Conservation (phyloP, 2,888 invertebrate genomes). For the Druceiella hillmani region DNA sequence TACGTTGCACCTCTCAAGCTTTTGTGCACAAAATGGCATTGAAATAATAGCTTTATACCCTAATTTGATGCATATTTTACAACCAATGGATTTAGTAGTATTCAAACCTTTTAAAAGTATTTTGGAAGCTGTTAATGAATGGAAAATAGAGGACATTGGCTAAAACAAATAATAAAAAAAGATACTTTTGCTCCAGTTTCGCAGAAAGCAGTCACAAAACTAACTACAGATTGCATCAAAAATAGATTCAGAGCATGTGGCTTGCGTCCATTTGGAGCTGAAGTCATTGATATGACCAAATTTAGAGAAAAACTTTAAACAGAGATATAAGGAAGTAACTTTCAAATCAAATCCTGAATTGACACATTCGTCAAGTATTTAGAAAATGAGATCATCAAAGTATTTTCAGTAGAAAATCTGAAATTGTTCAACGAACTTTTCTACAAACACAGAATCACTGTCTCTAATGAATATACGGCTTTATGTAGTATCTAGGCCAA, state of each 20-base stretch:
- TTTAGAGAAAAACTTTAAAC: constrained; percentile 4
- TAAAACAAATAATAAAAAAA: constrained; percentile 10
- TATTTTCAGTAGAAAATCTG: constrained; percentile 16
- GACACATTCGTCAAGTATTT: constrained; percentile 17
- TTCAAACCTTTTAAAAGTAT: too few relatives aligned
- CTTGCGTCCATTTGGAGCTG: constrained; percentile 15
- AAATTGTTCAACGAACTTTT: constrained; percentile 15
- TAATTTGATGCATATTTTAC: too few relatives aligned
- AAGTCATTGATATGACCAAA: constrained; percentile 15
- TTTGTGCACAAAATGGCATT: too few relatives aligned
- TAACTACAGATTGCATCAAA: constrained; percentile 12
- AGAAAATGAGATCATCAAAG: constrained; percentile 16
- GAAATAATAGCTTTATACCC: too few relatives aligned
- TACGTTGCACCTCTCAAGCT: too few relatives aligned
- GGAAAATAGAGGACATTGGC: too few relatives aligned
- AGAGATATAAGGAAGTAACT: constrained; percentile 7
- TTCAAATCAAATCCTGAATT: constrained; percentile 7
- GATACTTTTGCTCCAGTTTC: constrained; percentile 13
- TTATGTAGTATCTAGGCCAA: constrained; percentile 16
- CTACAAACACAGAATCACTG: constrained; percentile 5
- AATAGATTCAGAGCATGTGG: constrained; percentile 18
- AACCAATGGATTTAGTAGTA: too few relatives aligned
- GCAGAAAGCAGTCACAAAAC: constrained; percentile 11
- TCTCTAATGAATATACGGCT: constrained; percentile 13
- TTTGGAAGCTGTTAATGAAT: too few relatives aligned